A percentile compares a stretch with the other conserved stretches of the same genome.
phyloP scores from a whole-genome alignment of 92 coral and sea anemone species.

The Zoanthus gigantus region DNA sequence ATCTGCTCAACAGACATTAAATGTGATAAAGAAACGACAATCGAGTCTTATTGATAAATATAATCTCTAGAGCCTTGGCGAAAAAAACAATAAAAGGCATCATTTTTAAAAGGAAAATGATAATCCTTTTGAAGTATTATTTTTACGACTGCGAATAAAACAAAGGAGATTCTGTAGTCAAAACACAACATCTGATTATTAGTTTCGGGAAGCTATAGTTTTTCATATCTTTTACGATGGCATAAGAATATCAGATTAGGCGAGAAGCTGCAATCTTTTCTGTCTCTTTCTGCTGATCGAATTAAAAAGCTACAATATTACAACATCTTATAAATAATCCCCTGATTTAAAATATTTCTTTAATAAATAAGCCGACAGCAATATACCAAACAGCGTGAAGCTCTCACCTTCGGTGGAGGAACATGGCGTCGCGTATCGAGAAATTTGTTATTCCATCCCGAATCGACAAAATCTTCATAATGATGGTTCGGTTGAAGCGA shows the following conservation, averaged over 20 bases:
- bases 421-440: not conserved
- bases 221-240: not conserved
- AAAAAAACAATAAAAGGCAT: not conserved
- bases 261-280: not conserved
- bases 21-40: not conserved
- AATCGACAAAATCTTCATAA: constrained; percentile 5
- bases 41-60: not conserved
- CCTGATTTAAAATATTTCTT: not conserved
- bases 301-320: not conserved
- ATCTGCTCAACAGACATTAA: not conserved
- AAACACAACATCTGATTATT: not conserved
- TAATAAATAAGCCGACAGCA: not conserved
- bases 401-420: constrained; percentile 36
- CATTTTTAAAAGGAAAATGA: not conserved
- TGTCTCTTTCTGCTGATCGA: not conserved
- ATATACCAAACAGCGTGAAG: not conserved
- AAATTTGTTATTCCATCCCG: constrained; percentile 11
- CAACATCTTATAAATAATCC: not conserved
- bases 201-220: not conserved
- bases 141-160: not conserved
- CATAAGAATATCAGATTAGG: not conserved
- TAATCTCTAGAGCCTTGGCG: not conserved
- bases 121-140: not conserved
- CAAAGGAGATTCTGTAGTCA: not conserved
- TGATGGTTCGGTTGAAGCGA: not conserved